Evolutionary conservation across 2,888 invertebrate species (phyloP).

Genomic region (Noctua janthe): DNA sequence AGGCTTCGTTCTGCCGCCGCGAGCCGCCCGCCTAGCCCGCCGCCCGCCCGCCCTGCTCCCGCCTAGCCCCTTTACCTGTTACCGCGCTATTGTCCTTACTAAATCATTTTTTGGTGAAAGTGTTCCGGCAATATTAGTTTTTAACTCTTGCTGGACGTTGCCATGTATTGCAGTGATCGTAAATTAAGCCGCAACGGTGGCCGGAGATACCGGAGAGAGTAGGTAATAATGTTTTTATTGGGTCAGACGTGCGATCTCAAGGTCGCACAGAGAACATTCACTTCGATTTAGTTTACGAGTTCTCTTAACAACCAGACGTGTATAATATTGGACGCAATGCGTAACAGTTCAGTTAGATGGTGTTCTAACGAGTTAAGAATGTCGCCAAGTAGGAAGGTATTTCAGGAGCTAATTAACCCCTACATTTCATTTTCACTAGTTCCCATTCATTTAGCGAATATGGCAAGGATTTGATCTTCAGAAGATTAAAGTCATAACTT

Average conservation of each 20-base stretch:
- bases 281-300: constrained; percentile 75
- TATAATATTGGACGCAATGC: constrained; percentile 78
- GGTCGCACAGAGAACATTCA: constrained; percentile 71
- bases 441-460: background rate
- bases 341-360: constrained; percentile 68
- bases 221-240: constrained; percentile 65
- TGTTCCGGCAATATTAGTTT: constrained; percentile 59
- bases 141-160: constrained; percentile 43
- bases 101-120: constrained; percentile 70
- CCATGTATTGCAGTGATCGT: constrained; percentile 58
- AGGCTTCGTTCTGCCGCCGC: constrained; percentile 71
- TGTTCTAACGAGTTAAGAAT: constrained; percentile 30
- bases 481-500: background rate
- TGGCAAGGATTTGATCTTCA: background rate
- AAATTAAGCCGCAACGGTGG: constrained; percentile 46
- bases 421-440: background rate
- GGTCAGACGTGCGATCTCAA: constrained; percentile 71
- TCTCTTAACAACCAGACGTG: constrained; percentile 69
- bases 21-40: constrained; percentile 66
- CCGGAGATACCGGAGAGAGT: constrained; percentile 37
- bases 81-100: constrained; percentile 67
- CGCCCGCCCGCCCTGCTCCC: constrained; percentile 52
- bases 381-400: background rate
- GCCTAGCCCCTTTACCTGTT: constrained; percentile 64
- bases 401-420: background rate